Conservation (phyloP, 2,888 invertebrate genomes). For the Drosophila glabriapex region DNA sequence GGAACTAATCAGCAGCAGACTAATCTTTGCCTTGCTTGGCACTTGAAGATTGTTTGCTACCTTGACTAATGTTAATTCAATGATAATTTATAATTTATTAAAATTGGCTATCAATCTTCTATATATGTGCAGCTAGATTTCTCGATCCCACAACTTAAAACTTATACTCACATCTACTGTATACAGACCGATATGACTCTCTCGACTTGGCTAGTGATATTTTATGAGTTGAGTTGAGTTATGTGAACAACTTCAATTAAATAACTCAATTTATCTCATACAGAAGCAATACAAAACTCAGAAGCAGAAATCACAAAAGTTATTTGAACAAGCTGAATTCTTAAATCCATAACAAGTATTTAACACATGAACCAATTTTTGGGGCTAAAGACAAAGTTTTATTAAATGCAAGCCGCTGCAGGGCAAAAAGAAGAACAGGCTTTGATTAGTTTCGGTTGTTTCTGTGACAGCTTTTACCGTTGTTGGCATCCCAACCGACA, state of each 20-base stretch:
- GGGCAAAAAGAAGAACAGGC: background rate
- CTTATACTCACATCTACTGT: background rate
- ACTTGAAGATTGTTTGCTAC: background rate
- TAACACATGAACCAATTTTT: background rate
- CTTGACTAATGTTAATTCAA: background rate
- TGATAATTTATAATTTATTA: background rate
- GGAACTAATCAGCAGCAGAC: background rate
- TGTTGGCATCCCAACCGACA: slow-evolving; percentile 30
- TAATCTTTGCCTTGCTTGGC: background rate
- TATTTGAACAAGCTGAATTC: background rate
- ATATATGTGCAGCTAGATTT: background rate
- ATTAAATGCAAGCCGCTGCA: background rate
- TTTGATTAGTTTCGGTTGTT: slow-evolving; percentile 29
- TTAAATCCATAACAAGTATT: background rate
- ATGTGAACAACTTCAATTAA: too few species aligned
- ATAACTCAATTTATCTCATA: background rate
- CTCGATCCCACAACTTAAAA: background rate
- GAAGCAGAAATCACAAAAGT: background rate
- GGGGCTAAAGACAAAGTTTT: background rate
- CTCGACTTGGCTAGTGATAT: background rate
- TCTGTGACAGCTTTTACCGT: slow-evolving; percentile 4
- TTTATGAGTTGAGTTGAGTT: too few species aligned
- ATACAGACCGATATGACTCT: too few species aligned
- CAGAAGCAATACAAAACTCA: background rate
- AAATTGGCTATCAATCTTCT: background rate